phyloP scores from a whole-genome alignment of 1,140 invertebrate species.

The Papilio aristodemus region DNA sequence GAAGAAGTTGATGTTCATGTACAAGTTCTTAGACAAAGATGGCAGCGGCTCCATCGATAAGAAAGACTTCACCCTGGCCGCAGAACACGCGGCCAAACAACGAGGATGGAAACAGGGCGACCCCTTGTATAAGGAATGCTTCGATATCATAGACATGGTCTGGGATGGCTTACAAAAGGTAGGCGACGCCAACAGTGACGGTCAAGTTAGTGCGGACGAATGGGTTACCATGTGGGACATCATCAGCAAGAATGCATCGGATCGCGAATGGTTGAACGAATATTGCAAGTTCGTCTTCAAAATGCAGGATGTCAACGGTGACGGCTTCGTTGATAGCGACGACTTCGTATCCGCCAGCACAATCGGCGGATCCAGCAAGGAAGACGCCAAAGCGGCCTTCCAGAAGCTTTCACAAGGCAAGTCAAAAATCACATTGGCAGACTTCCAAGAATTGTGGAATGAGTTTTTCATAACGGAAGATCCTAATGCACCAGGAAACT shows the following conservation, averaged over 20 bases:
- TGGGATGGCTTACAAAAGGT: constrained; percentile 88
- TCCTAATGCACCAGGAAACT: constrained; percentile 14
- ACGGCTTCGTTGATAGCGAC: constrained; percentile 86
- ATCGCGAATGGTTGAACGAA: constrained; percentile 88
- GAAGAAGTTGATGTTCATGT: constrained; percentile 91
- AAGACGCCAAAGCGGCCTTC: neutral
- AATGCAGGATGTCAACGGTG: constrained; percentile 89
- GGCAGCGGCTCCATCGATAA: constrained; percentile 88
- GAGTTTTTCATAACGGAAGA: constrained; percentile 6
- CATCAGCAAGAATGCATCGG: constrained; percentile 85
- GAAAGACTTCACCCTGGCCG: constrained; percentile 88
- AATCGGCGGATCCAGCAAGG: neutral
- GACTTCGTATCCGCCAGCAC: neutral
- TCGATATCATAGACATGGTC: constrained; percentile 85
- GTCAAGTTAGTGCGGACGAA: constrained; percentile 88
- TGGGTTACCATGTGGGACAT: constrained; percentile 92
- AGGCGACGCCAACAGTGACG: constrained; percentile 89
- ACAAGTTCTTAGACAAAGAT: constrained; percentile 91
- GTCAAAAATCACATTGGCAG: neutral
- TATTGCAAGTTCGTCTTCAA: constrained; percentile 93
- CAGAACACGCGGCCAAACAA: constrained; percentile 86
- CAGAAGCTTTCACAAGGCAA: neutral
- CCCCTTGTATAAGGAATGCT: constrained; percentile 84
- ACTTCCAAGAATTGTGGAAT: constrained; percentile 10
- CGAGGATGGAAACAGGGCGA: constrained; percentile 86